Evolutionary conservation across 1,140 invertebrate species (phyloP).

Genomic region (Coboldia fuscipes): DNA sequence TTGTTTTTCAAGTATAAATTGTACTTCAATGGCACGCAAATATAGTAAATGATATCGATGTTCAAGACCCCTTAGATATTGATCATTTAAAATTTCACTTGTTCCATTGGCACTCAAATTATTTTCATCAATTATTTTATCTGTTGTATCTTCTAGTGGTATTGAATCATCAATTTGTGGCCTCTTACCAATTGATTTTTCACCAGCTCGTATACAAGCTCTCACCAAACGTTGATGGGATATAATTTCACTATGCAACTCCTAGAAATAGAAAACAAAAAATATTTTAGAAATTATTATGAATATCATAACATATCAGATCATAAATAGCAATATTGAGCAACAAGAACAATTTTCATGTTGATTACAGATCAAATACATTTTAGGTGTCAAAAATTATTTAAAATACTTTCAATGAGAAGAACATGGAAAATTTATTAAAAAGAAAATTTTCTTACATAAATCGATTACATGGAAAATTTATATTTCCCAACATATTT

Average conservation of each 20-base stretch:
- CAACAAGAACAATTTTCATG: too few species aligned
- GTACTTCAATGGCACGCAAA: slow-evolving; percentile 71
- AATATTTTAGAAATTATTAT: slow-evolving; percentile 4
- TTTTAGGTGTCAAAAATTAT: too few species aligned
- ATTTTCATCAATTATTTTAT: too few species aligned
- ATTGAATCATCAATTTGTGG: slow-evolving; percentile 4
- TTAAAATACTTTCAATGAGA: too few species aligned
- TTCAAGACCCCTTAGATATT: slow-evolving; percentile 38
- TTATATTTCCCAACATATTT: too few species aligned
- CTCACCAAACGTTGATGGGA: slow-evolving; percentile 46
- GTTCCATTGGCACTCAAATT: slow-evolving; percentile 11
- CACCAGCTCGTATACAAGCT: slow-evolving; percentile 27
- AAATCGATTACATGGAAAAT: too few species aligned
- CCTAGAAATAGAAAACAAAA: slow-evolving; percentile 25
- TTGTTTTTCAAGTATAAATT: slow-evolving; percentile 54
- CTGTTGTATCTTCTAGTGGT: slow-evolving; percentile 6
- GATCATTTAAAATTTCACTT: slow-evolving; percentile 8
- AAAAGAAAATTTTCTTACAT: too few species aligned
- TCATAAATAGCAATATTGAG: too few species aligned
- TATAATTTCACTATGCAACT: slow-evolving; percentile 50
- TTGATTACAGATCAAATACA: too few species aligned
- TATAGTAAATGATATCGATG: slow-evolving; percentile 73
- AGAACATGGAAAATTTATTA: too few species aligned
- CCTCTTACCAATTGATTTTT: slow-evolving; percentile 12
- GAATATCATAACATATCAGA: too few species aligned